Conservation (phyloP, 2,113 vertebrate genomes). For the Leiothrix lutea region DNA sequence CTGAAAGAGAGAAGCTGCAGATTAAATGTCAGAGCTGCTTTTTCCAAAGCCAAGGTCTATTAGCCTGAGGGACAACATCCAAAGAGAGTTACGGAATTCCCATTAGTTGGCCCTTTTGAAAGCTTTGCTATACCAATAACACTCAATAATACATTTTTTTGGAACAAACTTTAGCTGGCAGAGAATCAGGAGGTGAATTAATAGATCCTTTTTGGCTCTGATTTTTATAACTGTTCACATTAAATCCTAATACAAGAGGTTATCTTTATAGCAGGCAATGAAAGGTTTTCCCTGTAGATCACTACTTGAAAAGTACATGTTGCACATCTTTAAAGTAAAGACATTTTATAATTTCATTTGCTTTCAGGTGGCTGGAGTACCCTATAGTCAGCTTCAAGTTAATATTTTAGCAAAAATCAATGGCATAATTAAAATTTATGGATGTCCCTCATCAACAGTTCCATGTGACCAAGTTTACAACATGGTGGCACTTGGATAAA, state of each 20-base stretch:
- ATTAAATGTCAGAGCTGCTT: constrained; percentile 35
- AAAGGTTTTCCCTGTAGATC: constrained; percentile 30
- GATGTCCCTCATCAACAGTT: neutral
- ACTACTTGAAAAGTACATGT: constrained; percentile 18
- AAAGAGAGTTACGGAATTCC: constrained; percentile 29
- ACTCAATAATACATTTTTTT: constrained; percentile 32
- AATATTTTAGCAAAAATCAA: constrained; percentile 46
- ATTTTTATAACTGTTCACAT: constrained; percentile 37
- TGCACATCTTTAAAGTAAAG: neutral
- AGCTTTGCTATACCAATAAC: constrained; percentile 30
- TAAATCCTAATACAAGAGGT: constrained; percentile 23
- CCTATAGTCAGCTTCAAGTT: constrained; percentile 12
- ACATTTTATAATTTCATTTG: constrained; percentile 16
- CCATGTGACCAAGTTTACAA: constrained; percentile 9
- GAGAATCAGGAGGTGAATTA: constrained; percentile 45
- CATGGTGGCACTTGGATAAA: neutral
- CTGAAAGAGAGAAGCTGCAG: neutral
- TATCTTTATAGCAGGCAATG: constrained; percentile 52
- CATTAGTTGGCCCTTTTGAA: neutral
- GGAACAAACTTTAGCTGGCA: constrained; percentile 24
- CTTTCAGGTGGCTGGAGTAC: constrained; percentile 16
- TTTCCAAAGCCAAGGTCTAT: constrained; percentile 30
- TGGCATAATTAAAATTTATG: constrained; percentile 46
- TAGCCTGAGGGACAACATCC: neutral
- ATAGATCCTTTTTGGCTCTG: constrained; percentile 43